Conservation (phyloP, 2,113 vertebrate species). For the Colinus virginianus region DNA sequence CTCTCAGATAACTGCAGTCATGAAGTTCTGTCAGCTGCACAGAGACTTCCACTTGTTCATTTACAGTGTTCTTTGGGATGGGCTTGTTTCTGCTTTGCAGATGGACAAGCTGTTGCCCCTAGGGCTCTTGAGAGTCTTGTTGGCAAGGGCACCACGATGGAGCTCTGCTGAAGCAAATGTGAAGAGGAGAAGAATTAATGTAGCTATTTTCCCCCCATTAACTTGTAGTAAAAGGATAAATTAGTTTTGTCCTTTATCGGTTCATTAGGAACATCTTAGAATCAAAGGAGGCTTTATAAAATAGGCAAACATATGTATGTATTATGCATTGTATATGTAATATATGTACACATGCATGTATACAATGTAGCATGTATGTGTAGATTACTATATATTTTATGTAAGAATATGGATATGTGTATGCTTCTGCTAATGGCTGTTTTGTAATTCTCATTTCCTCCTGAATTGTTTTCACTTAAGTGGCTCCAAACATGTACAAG, state of each 20-base stretch:
- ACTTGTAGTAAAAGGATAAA: too few relatives aligned
- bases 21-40: background rate
- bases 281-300: background rate
- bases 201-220: background rate
- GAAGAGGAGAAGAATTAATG: background rate
- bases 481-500: background rate
- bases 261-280: background rate
- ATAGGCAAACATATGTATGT: background rate
- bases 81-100: background rate
- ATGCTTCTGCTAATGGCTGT: background rate
- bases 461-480: background rate
- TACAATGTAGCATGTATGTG: too few relatives aligned
- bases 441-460: background rate
- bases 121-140: background rate
- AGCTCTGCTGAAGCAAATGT: background rate
- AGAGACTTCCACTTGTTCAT: background rate
- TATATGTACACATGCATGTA: too few relatives aligned
- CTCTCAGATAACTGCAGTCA: background rate
- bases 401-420: background rate
- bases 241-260: background rate
- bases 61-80: background rate
- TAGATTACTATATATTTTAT: too few relatives aligned
- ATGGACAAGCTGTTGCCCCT: background rate
- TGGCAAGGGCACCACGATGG: background rate
- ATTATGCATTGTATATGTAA: too few relatives aligned